Conservation (phyloP, 2,113 vertebrate species). For the Sorex fumeus region DNA sequence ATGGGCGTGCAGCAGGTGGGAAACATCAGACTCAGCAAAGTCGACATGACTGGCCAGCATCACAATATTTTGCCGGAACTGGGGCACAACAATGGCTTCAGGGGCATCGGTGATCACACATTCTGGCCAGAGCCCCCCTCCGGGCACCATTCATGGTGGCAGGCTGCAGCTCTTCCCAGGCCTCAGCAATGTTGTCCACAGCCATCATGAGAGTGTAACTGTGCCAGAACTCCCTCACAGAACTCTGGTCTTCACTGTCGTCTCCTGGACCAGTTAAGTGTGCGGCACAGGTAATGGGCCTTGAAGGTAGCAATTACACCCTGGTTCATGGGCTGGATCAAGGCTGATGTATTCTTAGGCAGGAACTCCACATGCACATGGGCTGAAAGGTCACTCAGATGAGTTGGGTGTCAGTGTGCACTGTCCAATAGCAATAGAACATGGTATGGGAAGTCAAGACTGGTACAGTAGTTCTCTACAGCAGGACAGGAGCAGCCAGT, state of each 20-base stretch:
- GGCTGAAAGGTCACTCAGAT: constrained; percentile 9
- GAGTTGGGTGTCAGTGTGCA: not conserved
- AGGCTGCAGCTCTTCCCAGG: constrained; percentile 37
- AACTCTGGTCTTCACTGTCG: not conserved
- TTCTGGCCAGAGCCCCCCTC: constrained; percentile 52
- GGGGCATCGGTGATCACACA: not conserved
- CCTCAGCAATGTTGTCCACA: not conserved
- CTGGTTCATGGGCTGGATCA: constrained; percentile 74
- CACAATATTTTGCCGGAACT: not conserved
- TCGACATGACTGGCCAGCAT: not conserved
- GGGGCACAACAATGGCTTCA: fast-evolving
- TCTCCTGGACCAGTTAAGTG: constrained; percentile 32
- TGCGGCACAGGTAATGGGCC: constrained; percentile 40
- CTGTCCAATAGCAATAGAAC: constrained; percentile 62
- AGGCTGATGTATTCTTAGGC: constrained; percentile 61
- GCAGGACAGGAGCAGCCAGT: constrained; percentile 62
- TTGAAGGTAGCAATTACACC: constrained; percentile 63
- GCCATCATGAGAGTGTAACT: not conserved
- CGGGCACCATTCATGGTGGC: not conserved
- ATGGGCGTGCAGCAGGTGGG: not conserved
- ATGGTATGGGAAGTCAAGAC: not conserved
- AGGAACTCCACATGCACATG: constrained; percentile 67
- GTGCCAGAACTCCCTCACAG: not conserved
- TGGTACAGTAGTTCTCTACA: constrained; percentile 20
- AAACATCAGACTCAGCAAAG: not conserved